Percentiles rank a stretch among this genome's conserved stretches.
These are phyloP conservation scores for Drosophila setifemur DNA, from an alignment of 1,140 invertebrate species.

Conservation along the genomic window DNA sequence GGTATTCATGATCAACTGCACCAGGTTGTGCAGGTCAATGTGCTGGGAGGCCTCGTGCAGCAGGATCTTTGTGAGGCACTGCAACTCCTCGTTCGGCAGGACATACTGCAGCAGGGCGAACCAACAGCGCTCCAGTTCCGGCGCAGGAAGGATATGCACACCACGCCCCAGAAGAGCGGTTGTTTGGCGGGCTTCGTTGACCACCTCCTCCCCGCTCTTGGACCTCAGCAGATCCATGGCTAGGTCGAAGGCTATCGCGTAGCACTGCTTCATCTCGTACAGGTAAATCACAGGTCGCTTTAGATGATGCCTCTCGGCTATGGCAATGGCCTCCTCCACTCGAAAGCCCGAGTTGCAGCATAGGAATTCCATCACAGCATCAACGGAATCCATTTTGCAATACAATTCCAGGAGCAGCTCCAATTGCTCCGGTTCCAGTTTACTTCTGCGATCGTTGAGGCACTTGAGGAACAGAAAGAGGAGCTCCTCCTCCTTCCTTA, in stretches of 20 bases:
- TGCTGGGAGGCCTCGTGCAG: conserved; percentile 84
- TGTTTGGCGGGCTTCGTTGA: conserved; percentile 54
- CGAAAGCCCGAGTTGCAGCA: conserved; percentile 58
- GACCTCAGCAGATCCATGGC: conserved; percentile 75
- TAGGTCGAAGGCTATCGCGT: conserved; percentile 82
- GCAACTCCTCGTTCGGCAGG: conserved; percentile 65
- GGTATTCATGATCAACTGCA: conserved; percentile 83
- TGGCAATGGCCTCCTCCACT: conserved; percentile 81
- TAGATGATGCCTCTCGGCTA: conserved; percentile 81
- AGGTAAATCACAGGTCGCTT: conserved; percentile 82
- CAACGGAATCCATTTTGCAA: conserved; percentile 85
- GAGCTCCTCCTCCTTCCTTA: conserved; percentile 82
- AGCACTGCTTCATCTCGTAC: conserved; percentile 83
- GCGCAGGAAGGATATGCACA: conserved; percentile 69
- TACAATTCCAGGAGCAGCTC: conserved; percentile 88
- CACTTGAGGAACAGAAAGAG: conserved; percentile 86
- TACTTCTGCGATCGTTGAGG: conserved; percentile 84
- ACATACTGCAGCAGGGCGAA: conserved; percentile 82
- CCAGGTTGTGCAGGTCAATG: conserved; percentile 83
- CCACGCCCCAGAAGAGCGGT: conserved; percentile 81
- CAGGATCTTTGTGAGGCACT: conserved; percentile 80
- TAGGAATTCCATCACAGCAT: conserved; percentile 66
- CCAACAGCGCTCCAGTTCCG: conserved; percentile 83
- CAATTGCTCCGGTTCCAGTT: conserved; percentile 84
- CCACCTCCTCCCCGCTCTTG: conserved; percentile 15